Base-by-base conservation (phyloP, 2,888 invertebrate genomes). In the Cabera pusaria region DNA sequence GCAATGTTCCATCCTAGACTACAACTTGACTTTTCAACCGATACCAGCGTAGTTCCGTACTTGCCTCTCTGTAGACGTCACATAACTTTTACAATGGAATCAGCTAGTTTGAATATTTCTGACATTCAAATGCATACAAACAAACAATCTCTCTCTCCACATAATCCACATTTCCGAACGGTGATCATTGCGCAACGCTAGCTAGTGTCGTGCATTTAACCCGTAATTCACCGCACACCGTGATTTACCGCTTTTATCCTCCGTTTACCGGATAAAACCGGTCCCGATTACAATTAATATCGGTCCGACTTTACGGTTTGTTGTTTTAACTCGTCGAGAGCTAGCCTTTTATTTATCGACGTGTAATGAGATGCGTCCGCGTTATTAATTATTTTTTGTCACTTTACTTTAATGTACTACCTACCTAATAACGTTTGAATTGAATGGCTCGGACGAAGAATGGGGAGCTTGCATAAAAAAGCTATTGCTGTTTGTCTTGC, bases 271-370 rank as follows among this genome's bases (percentile, higher is more conserved):
- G 55, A 47, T 22, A 32, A 14, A 40, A 49, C 58, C 54, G 59
- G 63, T 59, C 51, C 20, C 28, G 25, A 42, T 42, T 32, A 42
- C 41, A 42, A 42, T 42, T 42, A 31, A 42, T 36, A 42, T 34
- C 35, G 41, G 12, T 0, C 16, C 6, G 17, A 33, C 65, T 62
- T 63, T 64, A 64, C 64, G 49, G 51, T 58, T 49, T 54, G 61
- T 52, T 61, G 56, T 54, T 50, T 38, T 51, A 52, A 45, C 42
- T 42, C 35, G 52, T 51, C 49, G 31, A 34, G 29, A 52, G 56
- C 53, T 36, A 45, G 23, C 23, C 36, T 51, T n/a, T 61, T 65
- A 71, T 71, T 71, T 71, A 72, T 69, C 41, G 56, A 36, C 16
- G 35, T 17, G 61, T 64, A 70, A 67, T 69, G 64, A 67, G 52